Evolutionary conservation across 2,888 invertebrate species (phyloP), one percentile per base, ranked within the genome.

Genomic region (Drosophila emarginata): DNA sequence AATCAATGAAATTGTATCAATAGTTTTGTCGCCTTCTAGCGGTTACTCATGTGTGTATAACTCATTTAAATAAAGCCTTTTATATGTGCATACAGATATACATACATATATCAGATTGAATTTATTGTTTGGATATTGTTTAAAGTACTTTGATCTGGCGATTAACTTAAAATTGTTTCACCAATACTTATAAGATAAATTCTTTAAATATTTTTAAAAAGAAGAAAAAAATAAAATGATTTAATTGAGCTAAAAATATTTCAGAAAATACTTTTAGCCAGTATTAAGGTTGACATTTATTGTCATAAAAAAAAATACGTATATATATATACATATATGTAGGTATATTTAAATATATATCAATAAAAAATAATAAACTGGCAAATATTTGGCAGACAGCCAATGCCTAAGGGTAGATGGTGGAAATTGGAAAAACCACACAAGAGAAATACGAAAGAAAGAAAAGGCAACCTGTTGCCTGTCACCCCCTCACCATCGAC

Each of bases 391-490:
- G 12, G 15, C 54, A 32, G 36, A 36, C 54, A 54, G 18, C 54
- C 54, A 36, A 28, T 14, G 28, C 59, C 45, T n/a, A n/a, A 21
- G 59, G 59, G 18, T 32, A 54, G 11, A 21, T 21, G 45, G 45
- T 21, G 45, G 21, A 45, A 21, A 45, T 45, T 45, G 45, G 21
- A 45, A 45, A 45, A 45, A 45, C 45, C 45, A 45, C 45, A 45
- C 45, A 45, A 18, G 15, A 45, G 15, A 15, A 18, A 45, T 9
- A 11, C 11, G 9, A 40, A 45, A 45, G 18, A 45, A 45, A 21
- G 14, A 15, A 58, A 14, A 36, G 14, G 18, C 60, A 74, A 74
- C 70, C 74, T 74, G 80, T 79, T 79, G 73, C 63, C 59, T 56
- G 51, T 36, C 45, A 15, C 12, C 18, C 45, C 21, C 12, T 21